Evolutionary conservation across 1,140 invertebrate genomes (phyloP), one percentile per base, ranked within the genome.

Genomic region (Drosophila teissieri): DNA sequence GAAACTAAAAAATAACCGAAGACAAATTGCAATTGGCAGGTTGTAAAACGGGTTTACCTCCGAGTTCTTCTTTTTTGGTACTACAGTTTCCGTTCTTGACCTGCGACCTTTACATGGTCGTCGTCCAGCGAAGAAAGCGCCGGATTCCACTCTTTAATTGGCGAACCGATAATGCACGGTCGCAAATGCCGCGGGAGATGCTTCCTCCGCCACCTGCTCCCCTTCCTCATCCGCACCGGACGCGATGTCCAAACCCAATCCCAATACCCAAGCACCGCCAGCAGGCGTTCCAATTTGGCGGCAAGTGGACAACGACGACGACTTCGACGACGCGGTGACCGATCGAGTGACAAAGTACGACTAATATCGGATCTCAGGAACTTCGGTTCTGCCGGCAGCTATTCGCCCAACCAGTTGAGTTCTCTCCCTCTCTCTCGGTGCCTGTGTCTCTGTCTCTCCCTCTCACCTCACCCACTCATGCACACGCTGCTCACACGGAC

Each of bases 321-420:
- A 8, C 31, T 31, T 3, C 31, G 7, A 10, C 36, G 46, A 63
- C 39, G 54, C 60, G 27, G 37, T 70, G 78, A 81, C 73, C 67
- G 73, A 81, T 81, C 74, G 69, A 81, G 62, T 81, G 73, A 81
- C 79, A 78, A 81, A 68, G 53, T 45, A 63, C 65, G 67, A 64
- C 62, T 64, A 31, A 44, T 57, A 64, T 45, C 56, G 56, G 62
- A 34, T 58, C 37, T 51, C 14, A 19, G 31, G 31, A 34, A 68
- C 78, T 45, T 40, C 62, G 48, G 48, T 88, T 88, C 83, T 83
- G 62, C 82, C 77, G 82, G 82, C 68, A 81, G 61, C 82, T 79
- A 88, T 83, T 88, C 83, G 83, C 74, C 78, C 79, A 89, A 88
- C 83, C 84, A 88, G 83, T 88, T 88, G 51, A 46, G 44, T 62